Evolutionary conservation across 2,797 vertebrate species (phyloP), one percentile per base, ranked within the genome.

Genomic region (Crossoptilon crossoptilon): DNA sequence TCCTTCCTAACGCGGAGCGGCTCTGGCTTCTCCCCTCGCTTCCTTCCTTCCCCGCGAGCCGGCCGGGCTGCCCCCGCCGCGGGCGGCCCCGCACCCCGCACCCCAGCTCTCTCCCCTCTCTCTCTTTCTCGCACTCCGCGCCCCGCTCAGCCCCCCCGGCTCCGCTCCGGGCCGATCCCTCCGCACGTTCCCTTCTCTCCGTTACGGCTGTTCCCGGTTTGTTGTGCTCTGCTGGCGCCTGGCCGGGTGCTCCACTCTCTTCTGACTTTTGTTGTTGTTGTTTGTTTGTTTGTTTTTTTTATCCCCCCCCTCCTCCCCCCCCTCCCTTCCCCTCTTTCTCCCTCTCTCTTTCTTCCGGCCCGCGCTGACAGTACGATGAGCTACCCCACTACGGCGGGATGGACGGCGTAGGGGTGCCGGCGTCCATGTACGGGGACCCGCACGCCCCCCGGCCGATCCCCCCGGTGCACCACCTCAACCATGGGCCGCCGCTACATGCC

Each of bases 381-480:
- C 98, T 99, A 98, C 99, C 99, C 98, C 99, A 99, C 97, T 99
- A 99, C 98, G 99, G 99, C 98, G 99, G 99, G 97, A 99, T 99
- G 99, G 99, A 99, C 98, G 99, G 99, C 97, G 98, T 99, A 97
- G 98, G 98, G 97, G 99, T 99, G 95, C 98, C 99, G 93, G 98
- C 99, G 94, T 99, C 99, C 94, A 99, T 99, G 99, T 99, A 99
- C 98, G 99, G 99, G 97, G 99, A 99, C 97, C 99, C 99, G 96
- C 99, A 99, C 93, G 99, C 98, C 89, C 99, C 99, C 94, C 98
- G 99, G 97, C 99, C 99, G 98, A 99, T 99, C 91, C 99, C 99
- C 77, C 99, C 99, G 96, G 99, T 99, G 97, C 99, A 99, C 98
- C 99, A 99, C 97, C 98, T 99, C 97, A 99, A 99, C 98, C 99